Percentiles rank a stretch among this genome's conserved stretches.
Conservation (phyloP, 2,888 invertebrate genomes). For the Cheilosia grossa region DNA sequence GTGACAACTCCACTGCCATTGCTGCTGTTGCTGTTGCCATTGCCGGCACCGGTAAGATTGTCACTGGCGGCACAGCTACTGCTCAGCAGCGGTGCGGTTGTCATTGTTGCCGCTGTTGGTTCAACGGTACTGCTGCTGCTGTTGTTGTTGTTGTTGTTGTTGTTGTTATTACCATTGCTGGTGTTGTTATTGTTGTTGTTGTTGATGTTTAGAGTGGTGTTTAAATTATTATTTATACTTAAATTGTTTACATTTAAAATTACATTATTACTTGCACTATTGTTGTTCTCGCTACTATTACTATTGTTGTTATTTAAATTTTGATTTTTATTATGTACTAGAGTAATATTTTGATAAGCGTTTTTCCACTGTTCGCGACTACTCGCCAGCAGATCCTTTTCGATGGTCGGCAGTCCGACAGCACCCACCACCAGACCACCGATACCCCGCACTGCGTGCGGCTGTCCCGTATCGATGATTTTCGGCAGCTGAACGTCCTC, state of each 20-base stretch:
- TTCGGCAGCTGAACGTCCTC: constrained; percentile 85
- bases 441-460: constrained; percentile 83
- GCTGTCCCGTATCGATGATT: constrained; percentile 85
- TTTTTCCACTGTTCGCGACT: constrained; percentile 78
- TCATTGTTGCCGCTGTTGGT: constrained; percentile 73
- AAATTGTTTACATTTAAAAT: constrained; percentile 72
- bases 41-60: constrained; percentile 36
- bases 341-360: constrained; percentile 75
- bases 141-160: constrained; percentile 59
- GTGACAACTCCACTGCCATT: constrained; percentile 12
- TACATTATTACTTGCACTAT: constrained; percentile 74
- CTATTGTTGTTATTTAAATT: constrained; percentile 75
- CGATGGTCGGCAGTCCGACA: constrained; percentile 61
- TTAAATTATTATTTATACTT: constrained; percentile 75
- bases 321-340: constrained; percentile 75
- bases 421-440: constrained; percentile 75
- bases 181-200: constrained; percentile 71
- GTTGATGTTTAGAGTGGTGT: constrained; percentile 58
- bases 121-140: constrained; percentile 71
- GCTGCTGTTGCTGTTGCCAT: constrained; percentile 26
- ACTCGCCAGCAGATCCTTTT: constrained; percentile 71
- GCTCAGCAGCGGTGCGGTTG: constrained; percentile 49
- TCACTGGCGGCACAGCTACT: constrained; percentile 24
- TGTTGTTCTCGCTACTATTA: constrained; percentile 75
- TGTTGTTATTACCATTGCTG: constrained; percentile 65